These are phyloP conservation scores for Fopius arisanus DNA, from an alignment of 1,140 invertebrate species.

Conservation along the genomic window DNA sequence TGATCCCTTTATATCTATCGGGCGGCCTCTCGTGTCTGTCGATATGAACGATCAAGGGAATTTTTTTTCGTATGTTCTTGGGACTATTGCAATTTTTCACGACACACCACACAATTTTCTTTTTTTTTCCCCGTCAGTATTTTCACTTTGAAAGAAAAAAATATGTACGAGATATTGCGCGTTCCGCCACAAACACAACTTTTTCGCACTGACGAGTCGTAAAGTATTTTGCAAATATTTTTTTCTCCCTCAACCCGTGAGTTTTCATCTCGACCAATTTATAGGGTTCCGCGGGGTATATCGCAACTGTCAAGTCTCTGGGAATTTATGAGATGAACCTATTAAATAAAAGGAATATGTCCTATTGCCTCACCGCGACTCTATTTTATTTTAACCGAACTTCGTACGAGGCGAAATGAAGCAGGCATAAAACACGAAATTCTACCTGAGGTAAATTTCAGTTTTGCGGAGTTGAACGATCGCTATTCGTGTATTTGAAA, in stretches of 20 bases:
- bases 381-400: too few species aligned
- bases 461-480: not conserved
- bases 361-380: too few species aligned
- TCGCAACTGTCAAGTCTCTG: too few species aligned
- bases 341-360: too few species aligned
- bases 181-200: not conserved
- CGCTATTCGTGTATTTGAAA: not conserved
- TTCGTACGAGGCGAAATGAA: too few species aligned
- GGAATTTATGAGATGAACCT: too few species aligned
- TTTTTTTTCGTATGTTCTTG: not conserved
- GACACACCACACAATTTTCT: not conserved
- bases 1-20: not conserved
- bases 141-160: not conserved
- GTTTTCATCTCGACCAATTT: too few species aligned
- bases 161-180: not conserved
- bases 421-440: too few species aligned
- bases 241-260: too few species aligned
- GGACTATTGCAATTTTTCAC: slow-evolving; percentile 1
- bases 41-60: not conserved
- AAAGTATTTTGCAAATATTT: not conserved
- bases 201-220: not conserved
- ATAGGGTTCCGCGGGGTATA: too few species aligned
- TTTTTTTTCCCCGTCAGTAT: not conserved
- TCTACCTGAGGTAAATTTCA: not conserved
- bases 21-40: not conserved